Conservation (phyloP, 2,113 vertebrate genomes). For the Myotis lucifugus region DNA sequence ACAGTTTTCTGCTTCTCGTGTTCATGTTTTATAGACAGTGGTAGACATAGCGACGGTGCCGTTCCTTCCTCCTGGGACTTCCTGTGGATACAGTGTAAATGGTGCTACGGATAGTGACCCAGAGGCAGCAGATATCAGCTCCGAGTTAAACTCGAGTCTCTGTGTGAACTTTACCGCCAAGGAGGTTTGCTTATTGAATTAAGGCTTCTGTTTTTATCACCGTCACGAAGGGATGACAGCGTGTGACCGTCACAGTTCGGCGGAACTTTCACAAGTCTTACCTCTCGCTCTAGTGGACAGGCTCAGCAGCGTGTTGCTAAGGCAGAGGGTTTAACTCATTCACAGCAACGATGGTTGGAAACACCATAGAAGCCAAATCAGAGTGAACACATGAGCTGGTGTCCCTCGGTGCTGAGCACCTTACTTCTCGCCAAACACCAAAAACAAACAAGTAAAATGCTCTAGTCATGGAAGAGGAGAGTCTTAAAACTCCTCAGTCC, state of each 20-base stretch:
- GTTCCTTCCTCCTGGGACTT: neutral
- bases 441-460: neutral
- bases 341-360: neutral
- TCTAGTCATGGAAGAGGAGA: neutral
- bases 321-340: neutral
- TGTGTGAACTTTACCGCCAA: fast-evolving
- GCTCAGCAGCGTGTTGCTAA: neutral
- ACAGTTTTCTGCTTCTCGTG: neutral
- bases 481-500: neutral
- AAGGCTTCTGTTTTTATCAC: neutral
- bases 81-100: neutral
- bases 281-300: too few species aligned
- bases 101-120: fast-evolving
- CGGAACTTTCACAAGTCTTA: neutral
- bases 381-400: fast-evolving
- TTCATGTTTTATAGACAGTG: fast-evolving
- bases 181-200: neutral
- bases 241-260: neutral
- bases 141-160: neutral
- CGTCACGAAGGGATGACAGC: neutral
- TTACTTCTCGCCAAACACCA: neutral
- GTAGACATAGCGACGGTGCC: neutral
- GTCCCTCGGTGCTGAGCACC: neutral
- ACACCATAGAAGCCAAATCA: fast-evolving
- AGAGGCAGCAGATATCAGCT: too few species aligned